Percentiles rank a stretch among this genome's conserved stretches.
These are phyloP conservation scores for Lagorchestes hirsutus DNA, from an alignment of 2,797 vertebrate species.

Conservation along the genomic window DNA sequence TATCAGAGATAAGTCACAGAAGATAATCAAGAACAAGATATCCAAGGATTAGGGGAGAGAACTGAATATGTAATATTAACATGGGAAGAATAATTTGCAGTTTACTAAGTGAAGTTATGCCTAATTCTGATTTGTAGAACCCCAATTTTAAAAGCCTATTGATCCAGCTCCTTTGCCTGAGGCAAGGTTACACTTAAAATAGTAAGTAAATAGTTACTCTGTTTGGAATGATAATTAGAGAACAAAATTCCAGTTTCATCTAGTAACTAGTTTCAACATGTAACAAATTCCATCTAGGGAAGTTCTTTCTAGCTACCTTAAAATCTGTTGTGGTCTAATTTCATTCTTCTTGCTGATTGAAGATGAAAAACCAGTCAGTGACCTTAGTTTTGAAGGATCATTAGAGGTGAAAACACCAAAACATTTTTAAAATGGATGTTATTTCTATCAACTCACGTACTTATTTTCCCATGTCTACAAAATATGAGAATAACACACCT, in stretches of 20 bases:
- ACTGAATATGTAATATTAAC: conserved; percentile 23
- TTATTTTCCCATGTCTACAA: background rate
- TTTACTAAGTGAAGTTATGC: conserved; percentile 8
- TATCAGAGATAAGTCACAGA: background rate
- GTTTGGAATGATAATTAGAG: conserved; percentile 1
- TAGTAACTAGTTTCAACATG: background rate
- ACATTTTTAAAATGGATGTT: background rate
- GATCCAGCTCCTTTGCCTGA: conserved; percentile 53
- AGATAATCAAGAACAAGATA: background rate
- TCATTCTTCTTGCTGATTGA: conserved; percentile 11
- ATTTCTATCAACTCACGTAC: background rate
- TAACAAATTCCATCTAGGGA: conserved; percentile 26
- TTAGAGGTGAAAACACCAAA: background rate
- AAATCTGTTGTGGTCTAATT: conserved; percentile 46
- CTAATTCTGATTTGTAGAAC: conserved; percentile 43
- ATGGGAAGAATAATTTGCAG: background rate
- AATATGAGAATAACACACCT: background rate
- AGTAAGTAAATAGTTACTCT: background rate
- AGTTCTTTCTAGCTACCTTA: conserved; percentile 42
- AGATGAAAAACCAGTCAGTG: conserved; percentile 41
- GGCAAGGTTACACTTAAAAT: background rate
- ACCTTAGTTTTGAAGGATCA: conserved; percentile 36
- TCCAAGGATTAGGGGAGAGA: background rate
- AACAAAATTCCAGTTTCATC: conserved; percentile 4
- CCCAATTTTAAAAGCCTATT: conserved; percentile 1